Evolutionary conservation across 1,140 invertebrate genomes (phyloP), one percentile per base, ranked within the genome.

Genomic region (Sweltsa coloradensis): DNA sequence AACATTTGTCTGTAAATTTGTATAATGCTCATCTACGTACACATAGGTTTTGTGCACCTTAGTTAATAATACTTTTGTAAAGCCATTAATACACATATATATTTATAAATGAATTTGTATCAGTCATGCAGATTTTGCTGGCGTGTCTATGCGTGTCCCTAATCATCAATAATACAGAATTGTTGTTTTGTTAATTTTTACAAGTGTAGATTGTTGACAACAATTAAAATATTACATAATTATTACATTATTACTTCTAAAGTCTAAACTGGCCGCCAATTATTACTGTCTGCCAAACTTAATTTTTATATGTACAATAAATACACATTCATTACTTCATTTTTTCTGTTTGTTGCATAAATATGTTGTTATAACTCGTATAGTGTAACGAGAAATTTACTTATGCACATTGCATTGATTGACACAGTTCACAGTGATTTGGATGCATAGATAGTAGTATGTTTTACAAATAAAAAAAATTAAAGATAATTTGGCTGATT

Each of bases 281-380:
- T 41, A 27, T 36, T 47, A 41, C 46, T 47, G 34, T 47, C 37
- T 47, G 46, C 46, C 46, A 47, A 26, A 37, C 23, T 16, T 41
- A 39, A 34, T 47, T 47, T 47, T 39, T 23, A 22, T 47, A 47
- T 47, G 34, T 47, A 47, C 46, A 47, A 47, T 47, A 47, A 47
- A 47, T 47, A 47, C 46, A 47, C 46, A 41, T 47, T 41, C 39
- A 47, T 41, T 27, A 3, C 26, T 44, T 41, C 16, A 31, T 18
- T 13, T 43, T 43, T 43, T 26, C 41, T 25, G 4, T 43, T n/a
- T n/a, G n/a, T n/a, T n/a, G n/a, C n/a, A n/a, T n/a, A n/a, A n/a
- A n/a, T n/a, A n/a, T n/a, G n/a, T n/a, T n/a, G n/a, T n/a, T n/a
- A n/a, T n/a, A n/a, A n/a, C n/a, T n/a, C n/a, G n/a, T n/a, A n/a